phyloP scores from a whole-genome alignment of 2,888 invertebrate species.

The Dendrolimus houi region DNA sequence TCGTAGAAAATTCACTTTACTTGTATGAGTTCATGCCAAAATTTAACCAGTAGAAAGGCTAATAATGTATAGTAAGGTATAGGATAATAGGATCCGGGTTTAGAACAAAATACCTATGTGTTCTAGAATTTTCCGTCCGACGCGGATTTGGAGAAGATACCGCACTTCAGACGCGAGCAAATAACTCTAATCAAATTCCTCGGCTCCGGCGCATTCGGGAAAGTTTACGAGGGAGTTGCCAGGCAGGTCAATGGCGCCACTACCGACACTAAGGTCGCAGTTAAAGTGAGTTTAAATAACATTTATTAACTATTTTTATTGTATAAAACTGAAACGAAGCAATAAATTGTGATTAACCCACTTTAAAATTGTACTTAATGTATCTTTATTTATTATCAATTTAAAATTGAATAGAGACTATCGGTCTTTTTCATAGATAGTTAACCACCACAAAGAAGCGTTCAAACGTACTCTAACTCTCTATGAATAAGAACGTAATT shows the following conservation, averaged over 20 bases:
- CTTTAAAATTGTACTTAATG: background rate
- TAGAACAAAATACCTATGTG: background rate
- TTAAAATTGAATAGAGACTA: too few species aligned
- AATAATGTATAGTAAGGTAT: too few species aligned
- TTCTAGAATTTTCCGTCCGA: constrained; percentile 78
- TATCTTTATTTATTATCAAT: background rate
- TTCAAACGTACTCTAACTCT: too few species aligned
- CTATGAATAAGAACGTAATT: too few species aligned
- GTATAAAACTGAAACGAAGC: background rate
- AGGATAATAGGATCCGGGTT: too few species aligned
- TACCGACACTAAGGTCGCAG: constrained; percentile 87
- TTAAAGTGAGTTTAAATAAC: constrained; percentile 79
- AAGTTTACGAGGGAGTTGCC: constrained; percentile 95
- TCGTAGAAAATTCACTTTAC: too few species aligned
- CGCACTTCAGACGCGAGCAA: constrained; percentile 91
- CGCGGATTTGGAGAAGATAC: constrained; percentile 86
- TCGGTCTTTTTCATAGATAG: too few species aligned
- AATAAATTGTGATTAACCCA: background rate
- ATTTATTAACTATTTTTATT: background rate
- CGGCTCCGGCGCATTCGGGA: constrained; percentile 97
- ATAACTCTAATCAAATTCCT: constrained; percentile 92
- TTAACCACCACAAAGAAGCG: too few species aligned
- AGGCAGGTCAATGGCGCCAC: constrained; percentile 78
- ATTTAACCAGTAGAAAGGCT: too few species aligned
- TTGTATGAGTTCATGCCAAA: too few species aligned